Evolutionary conservation across 2,113 vertebrate genomes (phyloP).

Genomic region (Tragulus kanchil): DNA sequence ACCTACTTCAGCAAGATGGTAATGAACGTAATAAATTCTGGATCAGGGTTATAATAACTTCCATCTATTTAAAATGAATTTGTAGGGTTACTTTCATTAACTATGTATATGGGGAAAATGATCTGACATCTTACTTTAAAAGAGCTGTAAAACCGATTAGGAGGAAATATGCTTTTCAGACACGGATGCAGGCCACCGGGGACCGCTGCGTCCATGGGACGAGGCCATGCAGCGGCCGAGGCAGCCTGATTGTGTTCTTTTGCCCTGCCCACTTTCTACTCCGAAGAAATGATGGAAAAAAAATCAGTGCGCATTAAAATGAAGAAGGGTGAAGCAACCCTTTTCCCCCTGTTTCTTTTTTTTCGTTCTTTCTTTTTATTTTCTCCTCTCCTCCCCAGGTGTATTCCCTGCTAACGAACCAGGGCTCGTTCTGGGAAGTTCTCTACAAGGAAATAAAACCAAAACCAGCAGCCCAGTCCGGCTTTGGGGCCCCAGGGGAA

Average conservation of each 20-base stretch:
- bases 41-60: slow-evolving; percentile 93
- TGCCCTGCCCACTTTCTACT: fast-evolving
- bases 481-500: slow-evolving; percentile 87
- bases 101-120: slow-evolving; percentile 93
- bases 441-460: slow-evolving; percentile 85
- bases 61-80: slow-evolving; percentile 95
- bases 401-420: slow-evolving; percentile 84
- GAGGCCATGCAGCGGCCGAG: neutral
- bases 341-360: slow-evolving; percentile 22
- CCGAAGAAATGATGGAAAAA: neutral
- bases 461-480: slow-evolving; percentile 48
- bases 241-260: neutral
- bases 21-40: slow-evolving; percentile 94
- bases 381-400: slow-evolving; percentile 60
- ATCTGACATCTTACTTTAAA: slow-evolving; percentile 93
- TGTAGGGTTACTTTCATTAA: slow-evolving; percentile 95
- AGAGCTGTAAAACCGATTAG: slow-evolving; percentile 92
- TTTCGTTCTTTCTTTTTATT: too few species aligned
- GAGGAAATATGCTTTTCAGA: slow-evolving; percentile 91
- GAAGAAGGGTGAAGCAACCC: slow-evolving; percentile 26
- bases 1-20: slow-evolving; percentile 94
- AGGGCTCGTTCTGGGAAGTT: slow-evolving; percentile 81
- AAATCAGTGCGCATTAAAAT: neutral
- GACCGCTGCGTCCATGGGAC: slow-evolving; percentile 79
- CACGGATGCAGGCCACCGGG: slow-evolving; percentile 83